These are phyloP conservation scores for Plemyria rubiginata DNA, from an alignment of 2,888 invertebrate species.

Conservation along the genomic window DNA sequence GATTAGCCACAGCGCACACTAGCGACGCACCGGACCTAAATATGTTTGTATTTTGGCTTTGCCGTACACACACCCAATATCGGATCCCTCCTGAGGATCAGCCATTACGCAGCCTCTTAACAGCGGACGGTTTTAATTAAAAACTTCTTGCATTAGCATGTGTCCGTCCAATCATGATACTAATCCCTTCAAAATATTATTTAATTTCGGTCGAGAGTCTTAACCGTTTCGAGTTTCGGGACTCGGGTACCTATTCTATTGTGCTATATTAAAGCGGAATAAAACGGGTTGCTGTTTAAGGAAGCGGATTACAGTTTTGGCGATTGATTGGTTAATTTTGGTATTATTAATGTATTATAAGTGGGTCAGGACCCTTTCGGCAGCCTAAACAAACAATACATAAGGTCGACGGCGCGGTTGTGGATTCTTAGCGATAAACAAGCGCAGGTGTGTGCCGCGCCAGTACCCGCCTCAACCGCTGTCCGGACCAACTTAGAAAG, in stretches of 20 bases:
- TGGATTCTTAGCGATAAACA: constrained; percentile 73
- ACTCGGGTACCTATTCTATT: constrained; percentile 40
- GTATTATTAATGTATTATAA: constrained; percentile 69
- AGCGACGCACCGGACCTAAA: constrained; percentile 77
- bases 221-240: constrained; percentile 43
- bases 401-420: constrained; percentile 51
- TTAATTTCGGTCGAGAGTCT: constrained; percentile 64
- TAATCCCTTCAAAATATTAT: constrained; percentile 80
- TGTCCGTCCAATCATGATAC: constrained; percentile 74
- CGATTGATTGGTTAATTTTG: constrained; percentile 53
- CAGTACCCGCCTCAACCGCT: constrained; percentile 63
- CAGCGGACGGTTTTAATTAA: constrained; percentile 83
- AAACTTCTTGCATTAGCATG: constrained; percentile 84
- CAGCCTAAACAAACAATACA: constrained; percentile 74
- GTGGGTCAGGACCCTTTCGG: constrained; percentile 58
- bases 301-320: constrained; percentile 33
- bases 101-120: constrained; percentile 83
- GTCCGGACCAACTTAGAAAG: constrained; percentile 75
- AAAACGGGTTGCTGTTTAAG: constrained; percentile 38
- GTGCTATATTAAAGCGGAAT: constrained; percentile 41
- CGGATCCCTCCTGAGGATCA: constrained; percentile 80
- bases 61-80: constrained; percentile 76
- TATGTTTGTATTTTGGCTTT: constrained; percentile 83
- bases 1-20: constrained; percentile 77
- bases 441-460: constrained; percentile 68